These are phyloP conservation scores for cattle (Bos taurus) DNA, from an alignment of 2,113 vertebrate species.

Conservation along the genomic window DNA sequence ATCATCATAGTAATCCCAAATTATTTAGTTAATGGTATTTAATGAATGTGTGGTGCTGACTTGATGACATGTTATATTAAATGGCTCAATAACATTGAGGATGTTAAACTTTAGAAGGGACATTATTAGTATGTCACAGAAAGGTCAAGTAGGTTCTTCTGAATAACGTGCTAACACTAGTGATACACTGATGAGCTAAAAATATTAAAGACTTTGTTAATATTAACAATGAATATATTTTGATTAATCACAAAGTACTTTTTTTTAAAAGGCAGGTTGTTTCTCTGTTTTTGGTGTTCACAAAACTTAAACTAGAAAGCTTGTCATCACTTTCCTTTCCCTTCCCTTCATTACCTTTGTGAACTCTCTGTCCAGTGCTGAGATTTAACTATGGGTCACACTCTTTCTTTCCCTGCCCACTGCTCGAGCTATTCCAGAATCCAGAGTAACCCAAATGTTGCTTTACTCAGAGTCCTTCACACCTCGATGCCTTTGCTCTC, in stretches of 20 bases:
- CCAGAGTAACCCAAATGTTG: neutral
- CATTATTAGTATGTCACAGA: neutral
- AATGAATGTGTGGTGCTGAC: neutral
- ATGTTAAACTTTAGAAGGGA: neutral
- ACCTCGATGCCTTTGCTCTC: neutral
- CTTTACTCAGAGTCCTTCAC: neutral
- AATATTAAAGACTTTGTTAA: neutral
- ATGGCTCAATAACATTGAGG: neutral
- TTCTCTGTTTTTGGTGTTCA: neutral
- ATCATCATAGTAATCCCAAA: neutral
- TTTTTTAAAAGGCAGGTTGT: neutral
- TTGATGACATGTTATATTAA: neutral
- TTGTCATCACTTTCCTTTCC: neutral
- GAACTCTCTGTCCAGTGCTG: neutral
- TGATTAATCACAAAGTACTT: neutral
- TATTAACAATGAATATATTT: neutral
- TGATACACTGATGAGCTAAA: neutral
- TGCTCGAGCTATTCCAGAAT: neutral
- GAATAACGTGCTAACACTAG: neutral
- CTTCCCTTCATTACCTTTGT: neutral
- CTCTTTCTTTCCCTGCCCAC: neutral
- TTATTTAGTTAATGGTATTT: neutral
- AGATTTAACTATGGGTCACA: neutral
- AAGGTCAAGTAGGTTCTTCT: neutral
- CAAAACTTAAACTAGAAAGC: neutral